Conservation (phyloP, 2,888 invertebrate genomes). For the Hirtodrosophila alboralis region DNA sequence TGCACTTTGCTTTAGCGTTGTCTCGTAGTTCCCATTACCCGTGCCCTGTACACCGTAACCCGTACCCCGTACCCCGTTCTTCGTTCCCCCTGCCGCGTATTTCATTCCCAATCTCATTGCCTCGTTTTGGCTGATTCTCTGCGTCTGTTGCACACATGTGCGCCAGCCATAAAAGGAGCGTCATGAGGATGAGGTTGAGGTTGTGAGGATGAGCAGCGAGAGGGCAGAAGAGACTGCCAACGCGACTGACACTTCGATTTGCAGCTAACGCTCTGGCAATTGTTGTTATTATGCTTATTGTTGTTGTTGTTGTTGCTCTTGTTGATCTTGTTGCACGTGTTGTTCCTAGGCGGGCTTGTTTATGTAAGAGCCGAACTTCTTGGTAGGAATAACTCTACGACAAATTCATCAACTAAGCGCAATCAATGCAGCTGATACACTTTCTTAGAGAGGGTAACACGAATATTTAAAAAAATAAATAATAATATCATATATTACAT, state of each 20-base stretch:
- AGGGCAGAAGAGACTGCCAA: slow-evolving; percentile 34
- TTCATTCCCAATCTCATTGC: slow-evolving; percentile 5
- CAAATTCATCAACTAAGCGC: slow-evolving; percentile 64
- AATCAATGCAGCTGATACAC: slow-evolving; percentile 13
- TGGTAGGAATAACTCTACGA: slow-evolving; percentile 71
- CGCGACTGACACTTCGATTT: slow-evolving; percentile 76
- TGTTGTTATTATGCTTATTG: slow-evolving; percentile 28
- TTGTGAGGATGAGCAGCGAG: slow-evolving; percentile 12
- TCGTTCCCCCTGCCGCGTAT: slow-evolving; percentile 1
- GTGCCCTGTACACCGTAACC: neutral
- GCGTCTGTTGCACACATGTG: slow-evolving; percentile 77
- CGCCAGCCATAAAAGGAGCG: slow-evolving; percentile 74
- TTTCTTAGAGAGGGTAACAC: neutral
- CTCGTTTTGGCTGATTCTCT: slow-evolving; percentile 16
- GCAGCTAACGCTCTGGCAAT: slow-evolving; percentile 47
- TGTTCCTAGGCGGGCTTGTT: slow-evolving; percentile 61
- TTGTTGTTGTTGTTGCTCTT: slow-evolving; percentile 23
- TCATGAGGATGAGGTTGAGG: slow-evolving; percentile 13
- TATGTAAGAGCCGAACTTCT: slow-evolving; percentile 68
- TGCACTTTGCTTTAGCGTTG: slow-evolving; percentile 72
- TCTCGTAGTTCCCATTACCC: slow-evolving; percentile 36
- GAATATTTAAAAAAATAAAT: too few relatives aligned
- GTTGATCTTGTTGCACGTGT: slow-evolving; percentile 71
- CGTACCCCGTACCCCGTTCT: slow-evolving; percentile 1
- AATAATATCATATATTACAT: too few relatives aligned